Base-by-base conservation (phyloP, 2,113 vertebrate genomes). In the Nesogale talazaci region DNA sequence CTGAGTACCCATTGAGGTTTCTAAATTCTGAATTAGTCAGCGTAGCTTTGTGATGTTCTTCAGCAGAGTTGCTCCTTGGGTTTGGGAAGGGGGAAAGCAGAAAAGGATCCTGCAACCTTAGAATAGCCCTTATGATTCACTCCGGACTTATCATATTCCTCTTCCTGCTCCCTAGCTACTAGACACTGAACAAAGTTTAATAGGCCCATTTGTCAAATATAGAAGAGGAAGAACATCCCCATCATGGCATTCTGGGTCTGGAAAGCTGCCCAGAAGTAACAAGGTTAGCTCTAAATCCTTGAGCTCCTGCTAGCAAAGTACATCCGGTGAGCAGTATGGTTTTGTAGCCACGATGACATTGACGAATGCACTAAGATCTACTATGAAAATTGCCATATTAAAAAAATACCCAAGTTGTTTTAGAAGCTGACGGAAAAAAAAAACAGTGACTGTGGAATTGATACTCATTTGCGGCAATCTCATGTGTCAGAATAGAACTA, bases 61-160 rank as follows among this genome's bases (percentile, higher is more conserved):
- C 89, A 93, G 36, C 80, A 92, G 94, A 95, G 81, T 42, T 46
- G 19, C 23, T 63, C 46, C 72, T 91, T 93, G 63, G 78, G 69
- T 88, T 91, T 87, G 82, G 27, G 52, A 38, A 94, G 89, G 87
- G 63, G n/a, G 80, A 76, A 97, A 93, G n/a, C 42, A 69, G 59
- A 25, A 40, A 92, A 89, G 82, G 92, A 40, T 83, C 36, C 79
- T 76, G 7, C 59, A 91, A 78, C 1, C 85, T 93, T 90, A 92
- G 90, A 95, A 91, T 83, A 95, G 72, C 72, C 56, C 79, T 87
- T 31, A 63, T 96, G 96, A 96, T 89, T 95, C 95, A 96, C 38
- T 22, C 69, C 23, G 19, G 63, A 36, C 52, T 79, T 94, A 80
- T 78, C 82, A 17, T 82, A 70, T 94, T 90, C 27, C 10, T 17